phyloP scores from a whole-genome alignment of 1,140 invertebrate genomes.

The Brachionus koreanus region DNA sequence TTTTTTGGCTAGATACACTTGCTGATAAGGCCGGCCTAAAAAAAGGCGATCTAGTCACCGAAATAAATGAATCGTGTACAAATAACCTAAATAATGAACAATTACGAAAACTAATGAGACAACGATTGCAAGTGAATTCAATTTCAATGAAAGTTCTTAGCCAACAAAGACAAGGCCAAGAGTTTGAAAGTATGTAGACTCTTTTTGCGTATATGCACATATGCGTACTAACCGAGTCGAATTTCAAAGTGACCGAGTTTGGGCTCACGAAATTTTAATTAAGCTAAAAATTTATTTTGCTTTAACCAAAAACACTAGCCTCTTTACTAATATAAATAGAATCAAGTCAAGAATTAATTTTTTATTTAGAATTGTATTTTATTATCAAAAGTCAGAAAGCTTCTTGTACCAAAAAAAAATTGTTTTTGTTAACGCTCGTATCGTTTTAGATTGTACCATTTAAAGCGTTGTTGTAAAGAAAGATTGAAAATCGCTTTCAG shows the following conservation, averaged over 20 bases:
- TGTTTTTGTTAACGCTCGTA: neutral
- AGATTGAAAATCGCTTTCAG: neutral
- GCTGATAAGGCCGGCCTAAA: constrained; percentile 35
- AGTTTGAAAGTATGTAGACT: constrained; percentile 39
- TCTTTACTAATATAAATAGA: neutral
- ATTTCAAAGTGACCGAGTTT: constrained; percentile 14
- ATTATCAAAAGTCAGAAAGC: neutral
- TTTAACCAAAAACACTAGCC: neutral
- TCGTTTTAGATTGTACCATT: neutral
- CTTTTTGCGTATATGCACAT: neutral
- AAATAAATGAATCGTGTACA: constrained; percentile 39
- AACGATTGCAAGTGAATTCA: constrained; percentile 34
- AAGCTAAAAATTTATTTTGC: neutral
- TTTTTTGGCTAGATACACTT: neutral
- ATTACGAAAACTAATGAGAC: constrained; percentile 40
- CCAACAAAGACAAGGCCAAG: constrained; percentile 2
- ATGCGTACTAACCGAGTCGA: neutral
- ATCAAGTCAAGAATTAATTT: neutral
- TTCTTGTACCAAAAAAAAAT: neutral
- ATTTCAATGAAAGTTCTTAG: constrained; percentile 38
- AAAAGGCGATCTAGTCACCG: constrained; percentile 29
- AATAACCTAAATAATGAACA: constrained; percentile 35
- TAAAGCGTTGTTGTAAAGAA: neutral
- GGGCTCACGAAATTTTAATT: neutral
- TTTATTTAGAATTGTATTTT: constrained; percentile 1